Conservation (phyloP, 2,888 invertebrate species). For the Hemaris fuciformis region DNA sequence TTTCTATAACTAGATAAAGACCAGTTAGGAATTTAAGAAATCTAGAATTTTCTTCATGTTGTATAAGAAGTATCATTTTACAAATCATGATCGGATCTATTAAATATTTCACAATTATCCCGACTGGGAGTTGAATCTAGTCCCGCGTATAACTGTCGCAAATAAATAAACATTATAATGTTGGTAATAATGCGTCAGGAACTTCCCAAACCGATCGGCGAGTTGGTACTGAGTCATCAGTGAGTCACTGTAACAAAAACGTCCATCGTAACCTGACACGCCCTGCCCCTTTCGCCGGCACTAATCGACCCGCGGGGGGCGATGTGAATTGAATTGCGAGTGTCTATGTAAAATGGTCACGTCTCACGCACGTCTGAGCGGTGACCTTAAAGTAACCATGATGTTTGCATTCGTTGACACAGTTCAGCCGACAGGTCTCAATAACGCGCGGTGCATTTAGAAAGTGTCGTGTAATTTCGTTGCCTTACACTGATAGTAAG, state of each 20-base stretch:
- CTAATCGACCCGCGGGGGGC: conserved; percentile 18
- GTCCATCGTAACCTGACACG: conserved; percentile 36
- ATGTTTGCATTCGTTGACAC: conserved; percentile 30
- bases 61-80: too few species aligned
- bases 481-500: too few species aligned
- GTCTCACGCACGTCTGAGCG: conserved; percentile 53
- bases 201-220: neutral
- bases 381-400: conserved; percentile 30
- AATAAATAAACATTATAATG: too few species aligned
- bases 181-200: neutral
- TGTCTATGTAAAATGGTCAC: conserved; percentile 38
- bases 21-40: too few species aligned
- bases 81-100: too few species aligned
- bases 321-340: conserved; percentile 31
- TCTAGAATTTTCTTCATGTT: too few species aligned
- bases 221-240: neutral
- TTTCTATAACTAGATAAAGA: too few species aligned
- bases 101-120: neutral
- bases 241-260: conserved; percentile 19
- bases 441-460: conserved; percentile 10
- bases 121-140: neutral
- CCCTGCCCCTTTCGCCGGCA: conserved; percentile 29
- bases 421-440: conserved; percentile 13
- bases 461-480: neutral
- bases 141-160: too few species aligned